These are phyloP conservation scores for Himalopsyche phryganea DNA, from an alignment of 1,140 invertebrate species.

Conservation along the genomic window DNA sequence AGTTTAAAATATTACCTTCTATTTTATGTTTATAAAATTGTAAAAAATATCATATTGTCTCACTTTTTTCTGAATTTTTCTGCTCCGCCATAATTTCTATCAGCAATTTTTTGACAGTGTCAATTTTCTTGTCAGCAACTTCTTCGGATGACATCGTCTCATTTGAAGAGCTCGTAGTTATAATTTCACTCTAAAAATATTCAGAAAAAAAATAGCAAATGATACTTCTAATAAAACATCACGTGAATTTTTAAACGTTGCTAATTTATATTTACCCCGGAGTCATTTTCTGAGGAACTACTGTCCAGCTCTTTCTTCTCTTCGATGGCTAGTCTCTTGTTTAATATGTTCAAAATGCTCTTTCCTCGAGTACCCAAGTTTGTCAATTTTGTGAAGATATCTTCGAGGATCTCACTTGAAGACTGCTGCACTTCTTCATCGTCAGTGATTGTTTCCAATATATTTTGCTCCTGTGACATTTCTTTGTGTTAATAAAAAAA, in stretches of 20 bases:
- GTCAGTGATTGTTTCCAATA: neutral
- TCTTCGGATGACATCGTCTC: conserved; percentile 6
- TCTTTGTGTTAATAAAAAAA: no score
- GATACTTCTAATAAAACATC: no score
- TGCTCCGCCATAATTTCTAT: conserved; percentile 27
- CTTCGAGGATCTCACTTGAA: conserved; percentile 58
- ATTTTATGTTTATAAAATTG: neutral
- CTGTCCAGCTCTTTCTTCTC: neutral
- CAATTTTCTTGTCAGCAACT: conserved; percentile 22
- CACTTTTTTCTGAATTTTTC: conserved; percentile 14
- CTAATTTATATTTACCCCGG: no score
- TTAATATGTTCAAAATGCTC: conserved; percentile 51
- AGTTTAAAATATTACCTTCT: neutral
- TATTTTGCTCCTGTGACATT: neutral
- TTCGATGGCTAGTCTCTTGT: conserved; percentile 40
- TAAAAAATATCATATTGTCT: neutral
- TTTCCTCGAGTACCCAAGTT: conserved; percentile 54
- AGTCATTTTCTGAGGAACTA: neutral
- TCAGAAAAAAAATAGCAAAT: no score
- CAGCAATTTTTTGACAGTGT: conserved; percentile 13
- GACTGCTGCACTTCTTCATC: conserved; percentile 33
- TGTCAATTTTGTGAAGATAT: conserved; percentile 55
- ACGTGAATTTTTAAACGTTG: no score
- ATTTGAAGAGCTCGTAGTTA: neutral
- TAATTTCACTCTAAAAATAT: neutral